These are phyloP conservation scores for Polyploca ridens DNA, from an alignment of 2,888 invertebrate genomes.

Conservation along the genomic window DNA sequence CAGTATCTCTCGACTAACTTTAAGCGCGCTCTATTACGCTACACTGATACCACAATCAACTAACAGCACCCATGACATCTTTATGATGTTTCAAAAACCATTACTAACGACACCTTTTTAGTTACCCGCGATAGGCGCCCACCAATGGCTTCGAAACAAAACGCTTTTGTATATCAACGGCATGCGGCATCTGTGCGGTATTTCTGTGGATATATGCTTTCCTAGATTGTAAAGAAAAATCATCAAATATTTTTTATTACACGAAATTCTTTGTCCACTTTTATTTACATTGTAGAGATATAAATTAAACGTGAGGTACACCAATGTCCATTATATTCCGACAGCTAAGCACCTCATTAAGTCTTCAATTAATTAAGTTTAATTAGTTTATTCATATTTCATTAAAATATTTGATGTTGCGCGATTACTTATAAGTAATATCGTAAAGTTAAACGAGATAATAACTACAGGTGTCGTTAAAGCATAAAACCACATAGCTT, in stretches of 20 bases:
- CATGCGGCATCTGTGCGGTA: constrained; percentile 53
- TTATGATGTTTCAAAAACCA: constrained; percentile 84
- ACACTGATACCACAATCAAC: constrained; percentile 77
- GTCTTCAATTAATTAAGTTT: constrained; percentile 44
- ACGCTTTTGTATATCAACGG: constrained; percentile 63
- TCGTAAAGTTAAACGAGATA: neutral
- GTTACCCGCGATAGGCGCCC: constrained; percentile 78
- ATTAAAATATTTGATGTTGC: constrained; percentile 5
- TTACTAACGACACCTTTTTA: constrained; percentile 85
- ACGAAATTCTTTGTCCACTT: constrained; percentile 5
- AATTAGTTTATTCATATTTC: constrained; percentile 5
- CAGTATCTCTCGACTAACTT: constrained; percentile 55
- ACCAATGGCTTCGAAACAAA: constrained; percentile 64
- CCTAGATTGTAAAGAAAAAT: constrained; percentile 14
- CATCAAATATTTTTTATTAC: constrained; percentile 8
- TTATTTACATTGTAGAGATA: constrained; percentile 13
- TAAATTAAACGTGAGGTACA: constrained; percentile 21
- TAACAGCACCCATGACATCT: constrained; percentile 81
- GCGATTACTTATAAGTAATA: neutral
- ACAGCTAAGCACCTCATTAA: constrained; percentile 37
- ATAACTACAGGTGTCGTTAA: neutral
- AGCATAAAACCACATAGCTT: no score
- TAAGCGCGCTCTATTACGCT: constrained; percentile 64
- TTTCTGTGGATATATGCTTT: constrained; percentile 21
- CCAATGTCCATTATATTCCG: constrained; percentile 17